phyloP scores from a whole-genome alignment of 2,113 vertebrate species.

The Otis tarda region DNA sequence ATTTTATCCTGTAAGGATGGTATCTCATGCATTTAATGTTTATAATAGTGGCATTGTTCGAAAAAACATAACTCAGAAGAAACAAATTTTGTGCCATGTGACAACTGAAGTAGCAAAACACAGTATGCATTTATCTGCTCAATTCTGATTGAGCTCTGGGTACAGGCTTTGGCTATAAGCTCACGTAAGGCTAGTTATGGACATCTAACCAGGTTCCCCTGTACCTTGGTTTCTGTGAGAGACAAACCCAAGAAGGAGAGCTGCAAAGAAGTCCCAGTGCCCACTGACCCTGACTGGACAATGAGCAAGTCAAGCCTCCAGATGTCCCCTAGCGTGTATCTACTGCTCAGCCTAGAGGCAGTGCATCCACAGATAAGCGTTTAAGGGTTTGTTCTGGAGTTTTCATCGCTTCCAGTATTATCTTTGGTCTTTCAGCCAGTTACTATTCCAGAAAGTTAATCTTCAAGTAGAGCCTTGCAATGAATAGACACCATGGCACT shows the following conservation, averaged over 20 bases:
- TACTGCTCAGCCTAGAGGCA: neutral
- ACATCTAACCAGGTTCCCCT: neutral
- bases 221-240: neutral
- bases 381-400: neutral
- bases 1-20: neutral
- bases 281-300: neutral
- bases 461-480: neutral
- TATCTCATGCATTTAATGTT: neutral
- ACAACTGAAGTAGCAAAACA: neutral
- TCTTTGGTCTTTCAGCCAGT: neutral
- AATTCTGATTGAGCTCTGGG: neutral
- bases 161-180: neutral
- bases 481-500: neutral
- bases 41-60: neutral
- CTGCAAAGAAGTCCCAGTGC: neutral
- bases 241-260: neutral
- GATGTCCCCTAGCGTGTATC: neutral
- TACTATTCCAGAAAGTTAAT: neutral
- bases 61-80: neutral
- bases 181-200: neutral
- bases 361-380: neutral
- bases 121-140: neutral
- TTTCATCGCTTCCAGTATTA: neutral
- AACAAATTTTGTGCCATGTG: neutral
- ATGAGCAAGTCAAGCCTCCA: neutral